Evolutionary conservation across 2,113 vertebrate species (phyloP), one percentile per base, ranked within the genome.

Genomic region (Mellivora capensis): DNA sequence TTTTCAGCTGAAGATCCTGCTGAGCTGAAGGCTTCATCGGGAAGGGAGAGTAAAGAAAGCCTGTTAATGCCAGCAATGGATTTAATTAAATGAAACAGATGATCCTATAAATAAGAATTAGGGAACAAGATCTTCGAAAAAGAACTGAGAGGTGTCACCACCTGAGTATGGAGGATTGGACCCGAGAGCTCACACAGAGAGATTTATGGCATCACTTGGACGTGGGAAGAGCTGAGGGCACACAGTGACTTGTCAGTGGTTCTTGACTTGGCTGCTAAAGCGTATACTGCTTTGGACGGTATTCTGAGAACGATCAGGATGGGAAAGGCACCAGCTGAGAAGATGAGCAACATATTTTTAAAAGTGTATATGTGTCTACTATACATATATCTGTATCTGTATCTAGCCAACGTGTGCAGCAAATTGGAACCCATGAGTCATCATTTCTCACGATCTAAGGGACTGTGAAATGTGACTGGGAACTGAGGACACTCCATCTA

Each of bases 1-100:
- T 94, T 97, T 96, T 97, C 88, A 90, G 81, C 42, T 61, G 87
- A 79, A 79, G 76, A 77, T 29, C 54, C 72, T 93, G 76, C 59
- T 74, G 95, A 72, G 80, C 62, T 79, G 47, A 81, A 29, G 72
- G 79, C 27, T 97, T 93, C 77, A 54, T 61, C 12, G 61, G 69
- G 76, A 93, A 93, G 47, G 34, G 85, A 74, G 27, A 91, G 57
- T 42, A 91, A 93, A 92, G 69, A 61, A 80, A 93, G 47, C 29
- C 49, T 37, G 42, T 25, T 59, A 57, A 93, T 76, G 49, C 57
- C 90, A 88, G 39, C 29, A 54, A 77, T 27, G 25, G 62, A 76
- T 42, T 93, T 84, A 96, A 74, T 92, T 69, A 80, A 89, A 79
- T 59, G 74, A 74, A 87, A 94, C 29, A 76, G 83, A 71, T 17